Evolutionary conservation across 2,888 invertebrate genomes (phyloP), one percentile per base, ranked within the genome.

Genomic region (Philhelius pedissequus): DNA sequence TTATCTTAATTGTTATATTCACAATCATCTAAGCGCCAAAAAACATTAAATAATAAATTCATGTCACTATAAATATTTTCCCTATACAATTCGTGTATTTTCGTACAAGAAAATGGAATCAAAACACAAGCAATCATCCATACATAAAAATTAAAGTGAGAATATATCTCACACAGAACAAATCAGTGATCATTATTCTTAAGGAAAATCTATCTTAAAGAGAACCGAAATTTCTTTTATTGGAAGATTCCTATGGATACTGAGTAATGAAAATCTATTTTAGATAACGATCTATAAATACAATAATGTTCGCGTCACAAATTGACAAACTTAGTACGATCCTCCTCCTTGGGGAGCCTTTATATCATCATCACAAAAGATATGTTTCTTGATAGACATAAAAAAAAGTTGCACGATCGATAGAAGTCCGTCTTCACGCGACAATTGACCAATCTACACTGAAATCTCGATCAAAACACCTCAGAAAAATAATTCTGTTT

Each of bases 391-490:
- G 13, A 48, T 25, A 48, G 6, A 22, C n/a, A 3, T 7, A 1
- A 48, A 18, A 40, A 18, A 43, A 11, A 54, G 3, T 56, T 62
- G 60, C 27, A 30, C 48, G 66, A 66, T 66, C 52, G 43, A 66
- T 66, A 76, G 22, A 64, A 76, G 54, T 30, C 48, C 70, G 73
- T 76, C 80, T 76, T 62, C 13, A 76, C 76, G 71, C 84, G 75
- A 71, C 84, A 68, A 76, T 80, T 71, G 84, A 79, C 71, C 70
- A 76, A 84, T 84, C 80, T 71, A 76, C 71, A 84, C 84, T 84
- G 75, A 84, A 80, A 84, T 84, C 84, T 80, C 80, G 71, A 84
- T 84, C 75, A 84, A 84, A 80, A 80, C 75, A 75, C 75, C 66
- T 76, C 71, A 66, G 80, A 80, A 75, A 79, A 84, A 76, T 84